Evolutionary conservation across 2,888 invertebrate species (phyloP).

Genomic region (Dromius quadrimaculatus): DNA sequence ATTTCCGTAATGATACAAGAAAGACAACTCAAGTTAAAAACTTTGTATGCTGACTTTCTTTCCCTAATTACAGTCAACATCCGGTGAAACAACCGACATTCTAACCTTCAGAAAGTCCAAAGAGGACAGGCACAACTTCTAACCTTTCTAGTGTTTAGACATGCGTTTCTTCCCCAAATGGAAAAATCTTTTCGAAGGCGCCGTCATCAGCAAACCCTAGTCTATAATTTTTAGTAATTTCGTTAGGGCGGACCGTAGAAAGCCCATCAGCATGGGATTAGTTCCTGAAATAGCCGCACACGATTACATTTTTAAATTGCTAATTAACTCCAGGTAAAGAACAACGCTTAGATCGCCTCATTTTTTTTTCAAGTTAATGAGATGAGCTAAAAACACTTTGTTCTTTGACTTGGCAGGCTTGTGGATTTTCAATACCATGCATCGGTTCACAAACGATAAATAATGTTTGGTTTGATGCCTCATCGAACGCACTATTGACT

Average conservation of each 20-base stretch:
- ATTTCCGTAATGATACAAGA: slow-evolving; percentile 13
- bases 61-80: slow-evolving; percentile 4
- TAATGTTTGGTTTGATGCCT: slow-evolving; percentile 19
- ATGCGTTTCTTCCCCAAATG: neutral
- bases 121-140: neutral
- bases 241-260: slow-evolving; percentile 26
- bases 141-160: neutral
- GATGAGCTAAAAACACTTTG: slow-evolving; percentile 36
- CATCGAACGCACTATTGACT: slow-evolving; percentile 10
- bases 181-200: neutral
- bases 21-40: neutral
- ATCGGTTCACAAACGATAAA: slow-evolving; percentile 28
- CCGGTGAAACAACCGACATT: slow-evolving; percentile 5
- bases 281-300: slow-evolving; percentile 39
- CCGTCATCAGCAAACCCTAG: slow-evolving; percentile 18
- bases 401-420: slow-evolving; percentile 5
- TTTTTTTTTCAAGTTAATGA: slow-evolving; percentile 33
- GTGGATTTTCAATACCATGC: slow-evolving; percentile 32
- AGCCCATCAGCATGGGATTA: slow-evolving; percentile 41
- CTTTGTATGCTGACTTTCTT: slow-evolving; percentile 1
- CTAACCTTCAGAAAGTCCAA: too few relatives aligned
- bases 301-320: slow-evolving; percentile 48
- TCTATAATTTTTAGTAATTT: slow-evolving; percentile 38
- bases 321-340: slow-evolving; percentile 47
- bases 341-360: neutral